These are phyloP conservation scores for Trachymyrmex septentrionalis DNA, from an alignment of 1,140 invertebrate species.

Conservation along the genomic window DNA sequence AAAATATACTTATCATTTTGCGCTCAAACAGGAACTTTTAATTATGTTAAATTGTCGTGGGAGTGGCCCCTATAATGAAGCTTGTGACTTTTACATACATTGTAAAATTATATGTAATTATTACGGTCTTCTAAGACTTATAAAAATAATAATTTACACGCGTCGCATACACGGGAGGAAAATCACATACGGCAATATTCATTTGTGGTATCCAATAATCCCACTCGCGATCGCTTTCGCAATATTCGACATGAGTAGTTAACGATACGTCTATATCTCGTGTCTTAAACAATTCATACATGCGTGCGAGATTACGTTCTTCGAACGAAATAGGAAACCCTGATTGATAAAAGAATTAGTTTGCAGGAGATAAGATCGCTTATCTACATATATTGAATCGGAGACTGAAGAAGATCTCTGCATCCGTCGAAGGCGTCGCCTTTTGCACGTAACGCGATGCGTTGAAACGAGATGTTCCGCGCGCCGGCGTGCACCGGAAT, in stretches of 20 bases:
- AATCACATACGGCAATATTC: background rate
- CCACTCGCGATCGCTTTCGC: background rate
- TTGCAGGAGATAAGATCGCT: constrained; percentile 71
- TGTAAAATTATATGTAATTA: constrained; percentile 2
- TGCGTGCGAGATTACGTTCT: constrained; percentile 45
- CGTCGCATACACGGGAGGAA: background rate
- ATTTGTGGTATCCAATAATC: background rate
- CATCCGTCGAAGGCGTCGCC: constrained; percentile 55
- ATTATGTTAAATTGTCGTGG: background rate
- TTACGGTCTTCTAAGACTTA: background rate
- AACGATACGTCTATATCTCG: constrained; percentile 25
- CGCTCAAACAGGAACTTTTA: background rate
- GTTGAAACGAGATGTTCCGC: constrained; percentile 70
- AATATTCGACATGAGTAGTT: constrained; percentile 35
- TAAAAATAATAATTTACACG: background rate
- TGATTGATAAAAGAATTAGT: constrained; percentile 58
- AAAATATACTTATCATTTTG: background rate
- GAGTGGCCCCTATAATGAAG: background rate
- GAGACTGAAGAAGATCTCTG: constrained; percentile 64
- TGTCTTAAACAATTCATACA: background rate
- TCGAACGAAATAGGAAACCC: constrained; percentile 64
- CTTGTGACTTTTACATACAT: background rate
- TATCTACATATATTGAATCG: constrained; percentile 57
- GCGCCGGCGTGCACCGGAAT: constrained; percentile 45
- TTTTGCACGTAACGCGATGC: constrained; percentile 68